Percentiles rank a stretch among this genome's conserved stretches.
Conservation (phyloP, 1,140 invertebrate genomes). For the Drosophila mayri region DNA sequence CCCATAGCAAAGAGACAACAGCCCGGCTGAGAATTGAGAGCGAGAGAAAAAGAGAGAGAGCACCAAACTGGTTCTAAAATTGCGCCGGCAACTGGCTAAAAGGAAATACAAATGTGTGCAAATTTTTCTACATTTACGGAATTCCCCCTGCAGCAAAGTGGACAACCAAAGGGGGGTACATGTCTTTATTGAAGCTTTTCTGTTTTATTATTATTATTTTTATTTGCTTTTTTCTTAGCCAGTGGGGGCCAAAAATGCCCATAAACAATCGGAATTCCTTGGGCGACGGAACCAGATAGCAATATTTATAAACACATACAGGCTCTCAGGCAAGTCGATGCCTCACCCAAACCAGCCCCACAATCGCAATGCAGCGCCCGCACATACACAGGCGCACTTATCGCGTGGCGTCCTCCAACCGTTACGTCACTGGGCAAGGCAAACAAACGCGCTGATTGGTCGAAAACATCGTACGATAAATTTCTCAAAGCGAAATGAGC, state of each 20-base stretch:
- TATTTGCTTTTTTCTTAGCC: conserved; percentile 3
- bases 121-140: conserved; percentile 5
- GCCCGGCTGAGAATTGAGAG: neutral
- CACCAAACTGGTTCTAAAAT: conserved; percentile 38
- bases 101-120: conserved; percentile 3
- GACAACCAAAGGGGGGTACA: neutral
- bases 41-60: conserved; percentile 13
- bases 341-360: conserved; percentile 35
- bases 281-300: conserved; percentile 24
- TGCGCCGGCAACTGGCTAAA: conserved; percentile 14
- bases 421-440: conserved; percentile 81
- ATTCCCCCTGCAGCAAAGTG: conserved; percentile 6
- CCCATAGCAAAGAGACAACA: conserved; percentile 12
- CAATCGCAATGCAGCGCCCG: conserved; percentile 24
- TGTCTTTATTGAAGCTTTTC: conserved; percentile 6
- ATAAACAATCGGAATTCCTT: conserved; percentile 47
- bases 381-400: conserved; percentile 45
- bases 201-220: neutral
- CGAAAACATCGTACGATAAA: conserved; percentile 84
- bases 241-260: conserved; percentile 31
- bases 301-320: conserved; percentile 16
- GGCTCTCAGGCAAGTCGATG: neutral
- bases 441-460: conserved; percentile 83
- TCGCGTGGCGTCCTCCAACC: conserved; percentile 71
- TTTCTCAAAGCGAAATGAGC: conserved; percentile 77